These are phyloP conservation scores for Coelinius sp. DNA, from an alignment of 2,888 invertebrate species.

Conservation along the genomic window DNA sequence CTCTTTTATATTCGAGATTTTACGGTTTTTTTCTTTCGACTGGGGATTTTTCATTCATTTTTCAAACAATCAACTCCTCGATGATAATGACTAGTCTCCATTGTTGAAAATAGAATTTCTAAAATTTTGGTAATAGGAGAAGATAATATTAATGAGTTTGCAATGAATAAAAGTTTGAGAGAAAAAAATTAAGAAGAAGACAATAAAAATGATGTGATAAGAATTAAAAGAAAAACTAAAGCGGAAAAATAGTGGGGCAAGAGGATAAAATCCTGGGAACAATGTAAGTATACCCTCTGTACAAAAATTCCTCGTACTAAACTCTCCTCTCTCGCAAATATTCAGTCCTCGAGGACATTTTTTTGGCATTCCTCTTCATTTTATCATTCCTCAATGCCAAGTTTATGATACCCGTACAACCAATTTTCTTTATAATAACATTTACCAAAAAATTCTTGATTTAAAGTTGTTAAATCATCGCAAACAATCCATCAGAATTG, in stretches of 20 bases:
- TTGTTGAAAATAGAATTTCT: background rate
- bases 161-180: background rate
- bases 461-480: background rate
- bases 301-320: conserved; percentile 45
- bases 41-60: background rate
- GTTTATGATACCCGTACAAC: background rate
- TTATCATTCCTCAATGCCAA: no score
- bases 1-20: background rate
- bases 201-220: background rate
- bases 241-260: background rate
- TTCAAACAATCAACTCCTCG: no score
- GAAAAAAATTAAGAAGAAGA: background rate
- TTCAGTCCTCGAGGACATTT: background rate
- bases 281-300: background rate
- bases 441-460: background rate
- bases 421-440: background rate
- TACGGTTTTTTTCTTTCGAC: background rate
- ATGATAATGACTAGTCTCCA: no score
- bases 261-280: background rate
- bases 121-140: background rate
- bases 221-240: background rate
- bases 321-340: conserved; percentile 49
- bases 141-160: conserved; percentile 19
- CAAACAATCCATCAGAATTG: conserved; percentile 10
- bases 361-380: conserved; percentile 27